Conservation (phyloP, 2,888 invertebrate genomes). For the Blomia tropicalis region DNA sequence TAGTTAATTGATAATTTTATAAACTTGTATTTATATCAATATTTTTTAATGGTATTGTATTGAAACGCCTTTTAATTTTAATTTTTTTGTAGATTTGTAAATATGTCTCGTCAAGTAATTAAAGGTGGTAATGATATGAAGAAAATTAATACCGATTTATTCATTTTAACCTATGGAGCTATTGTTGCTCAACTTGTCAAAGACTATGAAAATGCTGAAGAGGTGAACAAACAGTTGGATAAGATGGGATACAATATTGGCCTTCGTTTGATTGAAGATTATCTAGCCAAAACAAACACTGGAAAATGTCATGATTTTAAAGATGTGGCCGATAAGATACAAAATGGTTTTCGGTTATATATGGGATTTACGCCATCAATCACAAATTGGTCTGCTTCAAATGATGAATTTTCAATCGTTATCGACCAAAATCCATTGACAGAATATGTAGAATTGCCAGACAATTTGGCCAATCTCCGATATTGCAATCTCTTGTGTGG, state of each 20-base stretch:
- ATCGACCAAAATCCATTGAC: slow-evolving; percentile 89
- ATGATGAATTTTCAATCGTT: slow-evolving; percentile 88
- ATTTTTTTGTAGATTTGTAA: too few species aligned
- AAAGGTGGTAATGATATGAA: slow-evolving; percentile 11
- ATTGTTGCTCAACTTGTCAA: slow-evolving; percentile 89
- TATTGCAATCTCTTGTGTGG: slow-evolving; percentile 88
- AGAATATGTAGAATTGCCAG: slow-evolving; percentile 90
- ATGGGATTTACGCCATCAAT: slow-evolving; percentile 80
- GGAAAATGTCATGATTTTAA: slow-evolving; percentile 83
- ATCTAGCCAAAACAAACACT: slow-evolving; percentile 72
- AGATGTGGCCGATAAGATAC: slow-evolving; percentile 76
- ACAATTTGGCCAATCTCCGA: slow-evolving; percentile 56
- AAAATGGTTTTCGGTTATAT: slow-evolving; percentile 57
- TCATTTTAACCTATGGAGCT: slow-evolving; percentile 93
- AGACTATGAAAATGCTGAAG: slow-evolving; percentile 88
- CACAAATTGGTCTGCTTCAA: slow-evolving; percentile 79
- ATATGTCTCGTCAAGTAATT: slow-evolving; percentile 4
- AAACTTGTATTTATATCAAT: not conserved
- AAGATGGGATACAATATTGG: slow-evolving; percentile 97
- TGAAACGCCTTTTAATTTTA: too few species aligned
- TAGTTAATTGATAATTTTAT: not conserved
- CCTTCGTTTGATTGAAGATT: slow-evolving; percentile 89
- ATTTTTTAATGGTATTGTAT: too few species aligned
- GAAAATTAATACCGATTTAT: slow-evolving; percentile 39
- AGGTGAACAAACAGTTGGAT: slow-evolving; percentile 91